Evolutionary conservation across 2,113 vertebrate species (phyloP).

Genomic region (Catharus fuscescens): DNA sequence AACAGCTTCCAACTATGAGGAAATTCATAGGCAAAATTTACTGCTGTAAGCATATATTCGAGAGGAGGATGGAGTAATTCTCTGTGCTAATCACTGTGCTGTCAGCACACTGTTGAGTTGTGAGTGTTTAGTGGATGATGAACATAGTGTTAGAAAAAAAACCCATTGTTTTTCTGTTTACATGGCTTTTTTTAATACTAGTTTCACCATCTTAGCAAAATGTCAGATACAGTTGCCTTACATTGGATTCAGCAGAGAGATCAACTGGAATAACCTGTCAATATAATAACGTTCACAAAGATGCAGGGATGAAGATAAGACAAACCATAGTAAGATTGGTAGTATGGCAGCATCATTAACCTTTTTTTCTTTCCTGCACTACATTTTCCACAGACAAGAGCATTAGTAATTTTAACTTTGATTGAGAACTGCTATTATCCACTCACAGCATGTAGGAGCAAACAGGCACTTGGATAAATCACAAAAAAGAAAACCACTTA

Average conservation of each 20-base stretch:
- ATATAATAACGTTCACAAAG: not conserved
- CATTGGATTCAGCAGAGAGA: not conserved
- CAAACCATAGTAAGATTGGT: conserved; percentile 12
- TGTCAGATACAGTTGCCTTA: not conserved
- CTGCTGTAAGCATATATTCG: not conserved
- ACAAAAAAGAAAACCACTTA: conserved; percentile 35
- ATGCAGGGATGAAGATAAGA: not conserved
- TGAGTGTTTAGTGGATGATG: not conserved
- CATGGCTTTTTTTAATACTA: not conserved
- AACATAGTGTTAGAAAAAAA: not conserved
- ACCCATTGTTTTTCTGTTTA: not conserved
- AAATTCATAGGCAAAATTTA: not conserved
- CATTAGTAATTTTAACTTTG: conserved; percentile 47
- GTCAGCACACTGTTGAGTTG: not conserved
- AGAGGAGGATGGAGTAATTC: not conserved
- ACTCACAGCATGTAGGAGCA: conserved; percentile 53
- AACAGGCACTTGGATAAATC: conserved; percentile 56
- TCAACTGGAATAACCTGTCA: not conserved
- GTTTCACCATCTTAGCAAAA: not conserved
- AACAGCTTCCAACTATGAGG: not conserved
- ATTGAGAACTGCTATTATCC: conserved; percentile 60
- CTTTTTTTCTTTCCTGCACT: not conserved
- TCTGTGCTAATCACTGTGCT: not conserved
- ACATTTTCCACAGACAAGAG: conserved; percentile 50
- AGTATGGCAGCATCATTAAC: conserved; percentile 9